phyloP scores from a whole-genome alignment of 1,140 invertebrate species.

The Cryptotermes secundus region DNA sequence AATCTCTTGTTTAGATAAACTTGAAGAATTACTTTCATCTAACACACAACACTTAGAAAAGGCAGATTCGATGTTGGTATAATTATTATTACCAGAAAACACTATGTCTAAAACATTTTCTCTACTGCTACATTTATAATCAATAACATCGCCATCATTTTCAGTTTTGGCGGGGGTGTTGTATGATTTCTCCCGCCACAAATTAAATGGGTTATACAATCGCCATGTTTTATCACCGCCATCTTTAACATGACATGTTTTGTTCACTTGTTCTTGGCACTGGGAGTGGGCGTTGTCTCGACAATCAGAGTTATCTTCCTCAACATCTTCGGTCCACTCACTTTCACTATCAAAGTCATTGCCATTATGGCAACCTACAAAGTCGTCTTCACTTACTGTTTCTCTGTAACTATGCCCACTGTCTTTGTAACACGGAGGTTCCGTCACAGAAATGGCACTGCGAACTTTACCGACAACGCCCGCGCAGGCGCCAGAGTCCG shows the following conservation, averaged over 20 bases:
- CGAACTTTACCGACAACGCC: neutral
- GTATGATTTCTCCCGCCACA: neutral
- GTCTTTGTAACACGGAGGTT: neutral
- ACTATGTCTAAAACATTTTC: neutral
- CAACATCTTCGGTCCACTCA: neutral
- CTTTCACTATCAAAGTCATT: neutral
- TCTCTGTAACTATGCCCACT: neutral
- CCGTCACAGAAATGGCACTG: slow-evolving; percentile 8
- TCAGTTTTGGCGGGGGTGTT: neutral
- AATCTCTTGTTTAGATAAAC: neutral
- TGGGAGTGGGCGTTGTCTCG: neutral
- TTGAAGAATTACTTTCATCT: neutral
- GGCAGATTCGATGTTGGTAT: neutral
- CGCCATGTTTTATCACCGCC: neutral
- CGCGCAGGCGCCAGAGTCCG: neutral
- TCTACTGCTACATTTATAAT: neutral
- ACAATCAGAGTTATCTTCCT: neutral
- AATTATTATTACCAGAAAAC: neutral
- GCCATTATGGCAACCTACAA: neutral
- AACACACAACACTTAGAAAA: slow-evolving; percentile 6
- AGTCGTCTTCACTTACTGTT: neutral
- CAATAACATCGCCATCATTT: neutral
- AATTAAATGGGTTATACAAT: neutral
- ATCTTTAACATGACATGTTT: neutral
- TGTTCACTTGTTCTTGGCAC: neutral